Evolutionary conservation across 2,113 vertebrate genomes (phyloP), one percentile per base, ranked within the genome.

Genomic region (Chaetodon trifascialis): DNA sequence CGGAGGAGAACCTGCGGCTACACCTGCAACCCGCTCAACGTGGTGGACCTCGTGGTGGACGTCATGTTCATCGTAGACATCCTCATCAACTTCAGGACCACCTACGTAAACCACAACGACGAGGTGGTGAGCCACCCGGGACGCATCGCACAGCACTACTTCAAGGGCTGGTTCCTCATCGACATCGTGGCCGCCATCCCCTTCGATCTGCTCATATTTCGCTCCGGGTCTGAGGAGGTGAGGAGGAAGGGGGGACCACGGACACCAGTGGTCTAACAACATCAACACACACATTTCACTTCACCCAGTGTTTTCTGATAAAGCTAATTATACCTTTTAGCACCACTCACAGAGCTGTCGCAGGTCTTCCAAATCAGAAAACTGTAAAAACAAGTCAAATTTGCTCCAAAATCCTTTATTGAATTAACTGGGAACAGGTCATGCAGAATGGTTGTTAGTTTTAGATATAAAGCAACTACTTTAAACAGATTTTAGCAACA

Each of bases 91-190:
- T 99, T 99, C 96, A 94, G 98, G 52, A 99, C 98, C 94, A 99
- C 98, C n/a, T 99, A 99, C 0, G 98, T 99, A 92, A 99, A 99
- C 87, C 91, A 94, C 90, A 99, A 99, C 0, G 98, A 99, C 0
- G 98, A 99, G 94, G 98, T 99, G 92, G 98, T 99, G 76, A 99
- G 98, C 93, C 96, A 99, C 74, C 98, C 98, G 0, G 96, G 94
- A 40, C 97, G 95, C 91, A 99, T 99, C 0, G 98, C 98, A 1
- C 95, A 98, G 82, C 98, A 99, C 85, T 99, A 99, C 93, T 99
- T 99, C 94, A 99, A 99, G 90, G 98, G 98, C 77, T 99, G 98
- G 98, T 99, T 99, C 95, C 97, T 99, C 90, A 99, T 99, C 0
- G 98, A 99, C 92, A 97, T 99, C 83, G 98, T 99, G 12, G 98